Evolutionary conservation across 2,113 vertebrate species (phyloP).

Genomic region (Phoenicopterus ruber): DNA sequence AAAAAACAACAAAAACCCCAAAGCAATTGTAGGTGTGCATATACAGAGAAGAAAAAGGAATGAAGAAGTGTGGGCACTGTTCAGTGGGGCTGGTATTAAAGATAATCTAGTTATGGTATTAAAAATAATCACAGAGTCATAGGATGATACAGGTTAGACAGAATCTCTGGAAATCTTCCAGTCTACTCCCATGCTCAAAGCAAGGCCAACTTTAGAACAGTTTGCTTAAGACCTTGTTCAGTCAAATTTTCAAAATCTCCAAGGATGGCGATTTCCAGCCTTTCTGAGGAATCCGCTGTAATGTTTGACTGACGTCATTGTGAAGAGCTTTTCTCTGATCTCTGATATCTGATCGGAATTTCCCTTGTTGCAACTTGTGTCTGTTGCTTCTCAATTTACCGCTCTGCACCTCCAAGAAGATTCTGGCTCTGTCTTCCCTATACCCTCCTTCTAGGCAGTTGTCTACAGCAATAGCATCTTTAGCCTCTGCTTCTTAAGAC

Average conservation of each 20-base stretch:
- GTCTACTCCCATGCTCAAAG: neutral
- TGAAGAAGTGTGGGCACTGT: neutral
- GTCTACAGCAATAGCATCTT: neutral
- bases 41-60: neutral
- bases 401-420: neutral
- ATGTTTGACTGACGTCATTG: neutral
- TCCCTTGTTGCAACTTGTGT: neutral
- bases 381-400: neutral
- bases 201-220: neutral
- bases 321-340: neutral
- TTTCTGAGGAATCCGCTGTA: neutral
- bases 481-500: neutral
- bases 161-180: neutral
- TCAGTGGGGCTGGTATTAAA: neutral
- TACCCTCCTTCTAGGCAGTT: neutral
- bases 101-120: neutral
- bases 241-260: neutral
- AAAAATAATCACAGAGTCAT: neutral
- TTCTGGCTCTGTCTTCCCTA: neutral
- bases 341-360: neutral
- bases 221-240: neutral
- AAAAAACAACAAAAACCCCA: no score
- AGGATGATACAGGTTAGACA: neutral
- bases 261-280: neutral
- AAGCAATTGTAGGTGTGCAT: neutral